A percentile compares a stretch with the other conserved stretches of the same genome.
phyloP scores from a whole-genome alignment of 2,113 vertebrate genomes.

The Alaudala cheleensis region DNA sequence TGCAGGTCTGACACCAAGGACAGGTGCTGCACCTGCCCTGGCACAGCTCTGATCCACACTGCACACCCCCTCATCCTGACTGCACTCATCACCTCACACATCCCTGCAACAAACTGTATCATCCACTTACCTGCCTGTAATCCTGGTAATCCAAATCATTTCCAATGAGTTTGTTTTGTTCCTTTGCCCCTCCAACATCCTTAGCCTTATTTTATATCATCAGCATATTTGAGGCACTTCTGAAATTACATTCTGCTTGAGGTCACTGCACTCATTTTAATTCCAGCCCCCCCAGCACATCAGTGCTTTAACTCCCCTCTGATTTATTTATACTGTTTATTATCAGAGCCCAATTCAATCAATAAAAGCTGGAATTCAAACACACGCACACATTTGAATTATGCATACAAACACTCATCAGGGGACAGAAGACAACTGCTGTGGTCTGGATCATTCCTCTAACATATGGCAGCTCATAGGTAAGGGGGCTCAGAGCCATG shows the following conservation, averaged over 20 bases:
- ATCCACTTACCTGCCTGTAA: background rate
- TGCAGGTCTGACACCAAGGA: background rate
- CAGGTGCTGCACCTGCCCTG: background rate
- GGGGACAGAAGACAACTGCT: background rate
- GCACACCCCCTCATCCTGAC: background rate
- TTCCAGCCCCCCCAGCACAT: background rate
- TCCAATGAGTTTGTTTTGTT: background rate
- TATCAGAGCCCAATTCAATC: constrained; percentile 23
- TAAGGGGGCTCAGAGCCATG: background rate
- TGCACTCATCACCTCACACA: background rate
- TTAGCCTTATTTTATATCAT: background rate
- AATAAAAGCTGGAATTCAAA: constrained; percentile 8
- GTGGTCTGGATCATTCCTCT: background rate
- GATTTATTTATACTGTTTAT: constrained; percentile 45
- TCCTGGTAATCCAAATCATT: background rate
- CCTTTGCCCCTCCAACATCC: background rate
- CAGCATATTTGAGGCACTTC: constrained; percentile 7
- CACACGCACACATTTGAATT: background rate
- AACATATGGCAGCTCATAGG: background rate
- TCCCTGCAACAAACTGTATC: background rate
- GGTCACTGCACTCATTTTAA: background rate
- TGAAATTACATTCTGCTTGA: constrained; percentile 4
- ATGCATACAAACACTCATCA: background rate
- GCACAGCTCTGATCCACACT: background rate
- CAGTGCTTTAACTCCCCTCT: constrained; percentile 1